Base-by-base conservation (phyloP, 2,797 vertebrate genomes). In the Urosaurus nigricauda region DNA sequence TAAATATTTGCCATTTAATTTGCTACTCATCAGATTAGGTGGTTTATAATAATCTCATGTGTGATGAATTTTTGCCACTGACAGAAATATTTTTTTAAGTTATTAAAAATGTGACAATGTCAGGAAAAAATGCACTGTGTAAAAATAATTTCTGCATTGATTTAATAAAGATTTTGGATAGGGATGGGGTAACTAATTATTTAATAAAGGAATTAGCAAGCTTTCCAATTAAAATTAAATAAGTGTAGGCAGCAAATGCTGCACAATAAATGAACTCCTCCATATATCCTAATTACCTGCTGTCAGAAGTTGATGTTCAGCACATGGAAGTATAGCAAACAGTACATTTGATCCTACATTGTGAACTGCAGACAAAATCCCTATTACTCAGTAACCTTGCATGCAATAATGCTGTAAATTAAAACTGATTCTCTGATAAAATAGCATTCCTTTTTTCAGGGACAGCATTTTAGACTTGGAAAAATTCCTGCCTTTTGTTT, bases 321-420 rank as follows among this genome's bases (percentile, higher is more conserved):
- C 77, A 92, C 19, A 83, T 17, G 5, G 19, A 13, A 12, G 91
- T 82, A 14, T 81, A n/a, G 19, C 43, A 24, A 86, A 8, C 3
- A 81, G 1, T 87, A 12, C 37, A 37, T 90, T 60, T 91, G 80
- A 92, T 79, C 47, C 56, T 87, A 26, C 74, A 51, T 16, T 85
- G 8, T n/a, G 60, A 78, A 19, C 68, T 81, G 0, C 32, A 13
- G 0, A 85, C 56, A 26, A 88, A 87, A 88, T 86, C n/a, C 24
- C 65, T 74, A 60, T 80, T 43, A 91, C 37, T 0, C 87, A 47
- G 77, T 83, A 60, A n/a, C 79, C 19, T 91, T 84, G 77, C 87
- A 84, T 24, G 16, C 6, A 47, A 1, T 90, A 63, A 63, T 51
- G 11, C 70, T 92, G 51, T 40, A 75, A 93, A 82, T 29, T 84